Evolutionary conservation across 35 echinoderm and acorn worm species (phyloP).

Genomic region (Apostichopus japonicus): DNA sequence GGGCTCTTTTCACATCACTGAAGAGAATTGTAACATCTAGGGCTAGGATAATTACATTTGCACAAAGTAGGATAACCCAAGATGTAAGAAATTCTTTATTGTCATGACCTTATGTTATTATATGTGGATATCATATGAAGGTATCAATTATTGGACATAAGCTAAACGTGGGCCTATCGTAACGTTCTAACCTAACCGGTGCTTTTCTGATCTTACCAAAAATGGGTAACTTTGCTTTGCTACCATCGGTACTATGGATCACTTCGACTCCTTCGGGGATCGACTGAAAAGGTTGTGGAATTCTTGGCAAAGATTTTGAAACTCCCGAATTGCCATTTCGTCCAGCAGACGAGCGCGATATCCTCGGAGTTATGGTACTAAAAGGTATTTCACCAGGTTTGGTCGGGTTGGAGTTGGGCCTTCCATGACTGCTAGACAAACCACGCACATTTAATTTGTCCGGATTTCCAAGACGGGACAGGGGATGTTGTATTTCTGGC

Average conservation of each 20-base stretch:
- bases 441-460: constrained; percentile 92
- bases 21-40: no score
- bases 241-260: constrained; percentile 53
- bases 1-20: no score
- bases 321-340: constrained; percentile 41
- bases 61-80: no score
- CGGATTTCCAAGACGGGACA: constrained; percentile 90
- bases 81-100: no score
- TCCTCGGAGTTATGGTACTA: constrained; percentile 76
- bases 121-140: no score
- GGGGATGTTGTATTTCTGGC: constrained; percentile 93
- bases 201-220: constrained; percentile 78
- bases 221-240: constrained; percentile 92
- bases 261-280: constrained; percentile 93
- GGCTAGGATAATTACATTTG: no score
- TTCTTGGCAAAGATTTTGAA: constrained; percentile 77
- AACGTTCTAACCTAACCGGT: not conserved
- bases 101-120: no score
- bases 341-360: constrained; percentile 71
- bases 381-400: constrained; percentile 80
- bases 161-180: no score
- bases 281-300: constrained; percentile 80
- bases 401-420: constrained; percentile 64
- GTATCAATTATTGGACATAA: no score
- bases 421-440: constrained; percentile 74